These are phyloP conservation scores for Carassius carassius DNA, from an alignment of 2,113 vertebrate genomes.

Conservation along the genomic window DNA sequence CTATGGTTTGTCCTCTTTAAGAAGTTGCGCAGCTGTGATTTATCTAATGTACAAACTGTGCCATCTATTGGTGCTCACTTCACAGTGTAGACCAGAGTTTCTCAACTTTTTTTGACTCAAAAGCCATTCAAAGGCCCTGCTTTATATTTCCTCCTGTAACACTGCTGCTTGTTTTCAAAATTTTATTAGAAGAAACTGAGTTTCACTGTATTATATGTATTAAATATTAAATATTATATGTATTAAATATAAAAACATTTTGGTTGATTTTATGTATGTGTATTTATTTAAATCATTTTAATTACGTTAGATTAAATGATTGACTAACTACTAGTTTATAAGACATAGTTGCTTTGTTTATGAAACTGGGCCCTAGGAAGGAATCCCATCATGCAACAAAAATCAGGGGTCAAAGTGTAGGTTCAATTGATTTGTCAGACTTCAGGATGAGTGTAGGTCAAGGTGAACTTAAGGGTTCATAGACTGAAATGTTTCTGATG, in stretches of 20 bases:
- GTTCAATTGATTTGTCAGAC: background rate
- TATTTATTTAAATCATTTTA: too few species aligned
- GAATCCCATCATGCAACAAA: background rate
- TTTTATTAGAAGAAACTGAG: background rate
- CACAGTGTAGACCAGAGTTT: background rate
- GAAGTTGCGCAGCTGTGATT: background rate
- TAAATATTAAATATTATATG: too few species aligned
- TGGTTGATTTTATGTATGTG: too few species aligned
- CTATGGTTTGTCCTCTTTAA: background rate
- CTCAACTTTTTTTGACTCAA: background rate
- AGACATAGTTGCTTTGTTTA: background rate
- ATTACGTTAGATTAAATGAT: too few species aligned
- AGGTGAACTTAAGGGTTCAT: background rate
- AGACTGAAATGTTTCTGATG: background rate
- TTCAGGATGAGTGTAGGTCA: background rate
- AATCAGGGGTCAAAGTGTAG: background rate
- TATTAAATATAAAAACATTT: too few species aligned
- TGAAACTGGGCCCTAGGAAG: background rate
- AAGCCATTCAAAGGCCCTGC: background rate
- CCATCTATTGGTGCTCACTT: conserved; percentile 38
- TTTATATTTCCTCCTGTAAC: background rate
- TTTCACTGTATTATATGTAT: background rate
- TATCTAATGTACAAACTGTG: conserved; percentile 14
- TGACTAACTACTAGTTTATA: background rate
- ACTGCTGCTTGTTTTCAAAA: background rate